Evolutionary conservation across 2,113 vertebrate genomes (phyloP).

Genomic region (Gobius niger): DNA sequence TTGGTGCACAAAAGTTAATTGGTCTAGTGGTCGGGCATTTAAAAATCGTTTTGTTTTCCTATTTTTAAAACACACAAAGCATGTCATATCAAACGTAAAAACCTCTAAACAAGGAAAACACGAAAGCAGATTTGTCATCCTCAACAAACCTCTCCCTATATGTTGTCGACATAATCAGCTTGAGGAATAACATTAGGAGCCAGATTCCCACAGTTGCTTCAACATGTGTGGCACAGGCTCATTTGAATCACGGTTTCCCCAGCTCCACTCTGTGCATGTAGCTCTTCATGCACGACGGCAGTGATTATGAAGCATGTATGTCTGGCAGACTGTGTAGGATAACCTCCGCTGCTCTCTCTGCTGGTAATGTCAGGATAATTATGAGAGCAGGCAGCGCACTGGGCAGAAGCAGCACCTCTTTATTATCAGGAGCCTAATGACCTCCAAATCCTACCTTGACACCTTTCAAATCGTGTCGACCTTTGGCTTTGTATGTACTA

Average conservation of each 20-base stretch:
- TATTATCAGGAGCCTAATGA: constrained; percentile 46
- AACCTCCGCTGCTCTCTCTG: constrained; percentile 53
- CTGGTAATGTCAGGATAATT: constrained; percentile 66
- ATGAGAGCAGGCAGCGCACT: constrained; percentile 63
- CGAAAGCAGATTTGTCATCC: too few species aligned
- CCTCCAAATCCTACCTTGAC: constrained; percentile 34
- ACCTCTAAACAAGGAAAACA: too few species aligned
- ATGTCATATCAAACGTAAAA: too few species aligned
- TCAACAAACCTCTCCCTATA: neutral
- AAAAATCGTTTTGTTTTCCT: too few species aligned
- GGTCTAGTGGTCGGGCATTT: too few species aligned
- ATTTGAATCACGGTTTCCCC: constrained; percentile 15
- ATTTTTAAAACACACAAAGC: too few species aligned
- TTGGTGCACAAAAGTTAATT: too few species aligned
- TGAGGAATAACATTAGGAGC: neutral
- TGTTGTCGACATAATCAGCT: neutral
- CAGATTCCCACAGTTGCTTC: neutral
- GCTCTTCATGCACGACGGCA: constrained; percentile 21
- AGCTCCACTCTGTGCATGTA: constrained; percentile 8
- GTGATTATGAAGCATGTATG: constrained; percentile 57
- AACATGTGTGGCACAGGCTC: neutral
- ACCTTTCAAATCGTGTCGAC: constrained; percentile 5
- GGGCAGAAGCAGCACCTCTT: constrained; percentile 62
- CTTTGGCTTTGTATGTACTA: neutral
- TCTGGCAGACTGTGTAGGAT: constrained; percentile 46